phyloP scores from a whole-genome alignment of 2,113 vertebrate species.

The Ictidomys tridecemlineatus region DNA sequence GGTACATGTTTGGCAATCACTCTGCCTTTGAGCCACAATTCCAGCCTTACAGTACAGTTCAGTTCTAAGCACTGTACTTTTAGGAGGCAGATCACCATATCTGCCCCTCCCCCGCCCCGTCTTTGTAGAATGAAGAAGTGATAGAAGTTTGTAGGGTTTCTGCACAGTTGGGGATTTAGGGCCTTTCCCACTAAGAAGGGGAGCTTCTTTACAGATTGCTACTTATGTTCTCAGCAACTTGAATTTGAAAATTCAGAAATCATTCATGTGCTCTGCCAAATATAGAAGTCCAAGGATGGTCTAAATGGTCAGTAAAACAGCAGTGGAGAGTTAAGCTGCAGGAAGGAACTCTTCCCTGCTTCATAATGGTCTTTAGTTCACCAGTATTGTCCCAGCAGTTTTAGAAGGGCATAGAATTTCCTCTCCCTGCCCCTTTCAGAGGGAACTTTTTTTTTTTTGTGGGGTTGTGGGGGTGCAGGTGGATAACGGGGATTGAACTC shows the following conservation, averaged over 20 bases:
- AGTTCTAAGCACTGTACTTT: neutral
- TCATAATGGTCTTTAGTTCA: rapidly evolving
- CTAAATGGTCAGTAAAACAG: neutral
- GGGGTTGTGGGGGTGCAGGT: no score
- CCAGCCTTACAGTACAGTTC: no score
- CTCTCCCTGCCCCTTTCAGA: neutral
- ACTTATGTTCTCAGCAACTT: neutral
- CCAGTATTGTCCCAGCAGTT: neutral
- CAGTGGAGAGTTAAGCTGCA: rapidly evolving
- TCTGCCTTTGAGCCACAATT: no score
- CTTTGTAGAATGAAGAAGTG: neutral
- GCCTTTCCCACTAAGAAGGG: neutral
- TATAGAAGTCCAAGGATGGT: no score
- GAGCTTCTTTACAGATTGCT: neutral
- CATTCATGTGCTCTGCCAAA: neutral
- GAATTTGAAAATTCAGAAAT: neutral
- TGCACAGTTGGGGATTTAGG: no score
- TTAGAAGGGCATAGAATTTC: neutral
- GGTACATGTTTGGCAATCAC: no score
- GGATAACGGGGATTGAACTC: no score
- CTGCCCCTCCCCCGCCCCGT: neutral
- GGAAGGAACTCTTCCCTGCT: rapidly evolving
- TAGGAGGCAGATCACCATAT: neutral
- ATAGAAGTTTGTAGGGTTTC: neutral
- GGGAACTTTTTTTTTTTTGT: neutral